Base-by-base conservation (phyloP, 2,797 vertebrate genomes). In the Sciurus carolinensis region DNA sequence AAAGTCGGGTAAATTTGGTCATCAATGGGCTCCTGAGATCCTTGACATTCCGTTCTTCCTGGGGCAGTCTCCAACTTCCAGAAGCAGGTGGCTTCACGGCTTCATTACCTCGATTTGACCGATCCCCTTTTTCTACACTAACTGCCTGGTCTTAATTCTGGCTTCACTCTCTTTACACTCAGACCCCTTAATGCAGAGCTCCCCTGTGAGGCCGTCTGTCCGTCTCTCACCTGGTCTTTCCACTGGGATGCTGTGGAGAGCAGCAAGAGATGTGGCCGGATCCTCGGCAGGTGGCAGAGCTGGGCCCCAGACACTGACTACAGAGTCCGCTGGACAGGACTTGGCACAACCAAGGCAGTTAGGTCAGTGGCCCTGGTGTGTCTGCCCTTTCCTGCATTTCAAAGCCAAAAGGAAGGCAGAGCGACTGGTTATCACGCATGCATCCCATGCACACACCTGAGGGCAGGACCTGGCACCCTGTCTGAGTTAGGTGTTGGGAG, bases 321-420 rank as follows among this genome's bases (percentile, higher is more conserved):
- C 33, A 17, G 85, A 90, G 73, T 73, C 18, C 8, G 0, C 57
- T 8, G 73, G 33, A 5, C 20, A 4, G 42, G 24, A 13, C n/a
- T 47, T 5, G 3, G 39, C 11, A 6, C 24, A 4, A 22, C 44
- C 1, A n/a, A 24, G 50, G 26, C 1, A 0, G 14, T 1, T 28
- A 75, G 66, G 14, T 0, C 5, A 22, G 28, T 11, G 42, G 18
- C 14, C 2, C 0, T 5, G 33, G 7, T 0, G 5, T 57, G 13
- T 24, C 15, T 10, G 42, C 36, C 36, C 20, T 10, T 3, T 26
- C 44, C 1, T 8, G 50, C n/a, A 1, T 24, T 39, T 36, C 64
- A 5, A 50, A 87, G 47, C 66, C 1, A 1, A n/a, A 59, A 44
- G 73, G 9, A 47, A 33, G 18, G 26, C 22, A 6, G 72, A 36